phyloP scores from a whole-genome alignment of 2,888 invertebrate species.

The Caenorhabditis imperialis region DNA sequence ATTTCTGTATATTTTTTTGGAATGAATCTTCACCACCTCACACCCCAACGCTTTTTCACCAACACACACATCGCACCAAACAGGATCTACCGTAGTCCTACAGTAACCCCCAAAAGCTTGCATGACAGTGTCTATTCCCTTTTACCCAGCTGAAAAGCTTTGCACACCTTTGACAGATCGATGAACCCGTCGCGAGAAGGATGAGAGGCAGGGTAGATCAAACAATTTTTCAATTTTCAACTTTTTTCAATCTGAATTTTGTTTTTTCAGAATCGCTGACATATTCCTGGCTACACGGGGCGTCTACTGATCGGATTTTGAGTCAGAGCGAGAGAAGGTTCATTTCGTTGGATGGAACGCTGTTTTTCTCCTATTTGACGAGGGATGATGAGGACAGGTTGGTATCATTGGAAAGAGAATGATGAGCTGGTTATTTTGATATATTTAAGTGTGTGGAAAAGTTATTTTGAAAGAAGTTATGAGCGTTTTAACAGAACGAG shows the following conservation, averaged over 20 bases:
- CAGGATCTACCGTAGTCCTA: too few species aligned
- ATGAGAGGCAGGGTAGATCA: neutral
- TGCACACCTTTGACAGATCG: neutral
- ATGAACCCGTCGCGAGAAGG: too few species aligned
- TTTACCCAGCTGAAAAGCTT: neutral
- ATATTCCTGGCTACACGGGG: constrained; percentile 71
- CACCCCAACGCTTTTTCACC: neutral
- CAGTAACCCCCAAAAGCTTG: neutral
- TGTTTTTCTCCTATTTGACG: constrained; percentile 72
- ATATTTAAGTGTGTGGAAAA: too few species aligned
- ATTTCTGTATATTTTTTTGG: too few species aligned
- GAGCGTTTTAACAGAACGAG: too few species aligned
- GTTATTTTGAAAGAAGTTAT: too few species aligned
- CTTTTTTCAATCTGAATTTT: too few species aligned
- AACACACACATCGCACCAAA: neutral
- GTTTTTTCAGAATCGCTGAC: constrained; percentile 75
- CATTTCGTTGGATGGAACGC: constrained; percentile 75
- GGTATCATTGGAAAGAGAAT: too few species aligned
- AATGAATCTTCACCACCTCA: neutral
- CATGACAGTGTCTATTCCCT: neutral
- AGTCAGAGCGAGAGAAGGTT: constrained; percentile 70
- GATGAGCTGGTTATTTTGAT: too few species aligned
- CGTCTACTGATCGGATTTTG: constrained; percentile 69
- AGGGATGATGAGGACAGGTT: constrained; percentile 72
- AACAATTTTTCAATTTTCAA: too few species aligned